These are phyloP conservation scores for Micrastur ruficollis DNA, from an alignment of 2,797 vertebrate species.

Conservation along the genomic window DNA sequence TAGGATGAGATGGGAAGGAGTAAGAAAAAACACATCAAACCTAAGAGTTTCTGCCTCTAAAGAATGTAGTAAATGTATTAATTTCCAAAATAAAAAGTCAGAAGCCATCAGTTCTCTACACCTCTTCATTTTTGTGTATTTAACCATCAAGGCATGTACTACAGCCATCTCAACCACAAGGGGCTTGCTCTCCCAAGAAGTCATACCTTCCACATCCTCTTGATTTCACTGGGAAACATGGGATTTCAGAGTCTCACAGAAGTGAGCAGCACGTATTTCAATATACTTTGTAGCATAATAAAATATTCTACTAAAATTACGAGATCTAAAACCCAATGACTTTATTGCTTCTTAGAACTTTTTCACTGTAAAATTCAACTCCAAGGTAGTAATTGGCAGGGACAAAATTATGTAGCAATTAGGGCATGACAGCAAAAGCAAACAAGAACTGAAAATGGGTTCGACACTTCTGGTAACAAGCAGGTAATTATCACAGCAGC, in stretches of 20 bases:
- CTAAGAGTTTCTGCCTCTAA: not conserved
- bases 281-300: not conserved
- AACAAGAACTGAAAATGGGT: conserved; percentile 70
- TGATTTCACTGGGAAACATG: not conserved
- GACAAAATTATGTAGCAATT: conserved; percentile 71
- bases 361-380: conserved; percentile 58
- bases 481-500: conserved; percentile 72
- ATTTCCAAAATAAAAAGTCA: not conserved
- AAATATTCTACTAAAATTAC: conserved; percentile 27
- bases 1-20: not conserved
- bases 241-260: not conserved
- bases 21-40: not conserved
- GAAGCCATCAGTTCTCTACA: not conserved
- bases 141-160: not conserved
- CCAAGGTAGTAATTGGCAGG: conserved; percentile 64
- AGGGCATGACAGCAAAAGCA: conserved; percentile 70
- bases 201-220: not conserved
- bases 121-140: not conserved
- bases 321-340: conserved; percentile 36
- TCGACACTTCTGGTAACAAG: conserved; percentile 69
- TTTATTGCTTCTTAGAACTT: conserved; percentile 67
- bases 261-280: not conserved
- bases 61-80: not conserved
- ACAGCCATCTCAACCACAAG: not conserved
- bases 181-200: not conserved